A percentile compares a stretch with the other conserved stretches of the same genome.
These are phyloP conservation scores for Gracilinanus agilis DNA, from an alignment of 2,113 vertebrate genomes.

Conservation along the genomic window DNA sequence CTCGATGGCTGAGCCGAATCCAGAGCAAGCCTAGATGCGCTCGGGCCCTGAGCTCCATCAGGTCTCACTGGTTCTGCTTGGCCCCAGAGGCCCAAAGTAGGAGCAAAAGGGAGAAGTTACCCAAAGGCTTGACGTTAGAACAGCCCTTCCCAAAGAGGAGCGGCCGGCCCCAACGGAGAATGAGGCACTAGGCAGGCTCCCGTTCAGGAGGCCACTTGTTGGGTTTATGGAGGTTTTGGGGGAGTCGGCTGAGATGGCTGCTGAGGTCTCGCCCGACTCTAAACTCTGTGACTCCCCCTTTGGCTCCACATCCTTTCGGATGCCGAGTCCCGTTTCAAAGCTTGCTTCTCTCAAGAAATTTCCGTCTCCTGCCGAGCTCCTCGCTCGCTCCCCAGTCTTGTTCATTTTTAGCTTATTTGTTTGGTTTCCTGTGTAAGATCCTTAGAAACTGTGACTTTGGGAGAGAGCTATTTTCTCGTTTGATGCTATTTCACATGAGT, in stretches of 20 bases:
- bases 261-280: background rate
- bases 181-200: background rate
- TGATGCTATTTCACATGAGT: background rate
- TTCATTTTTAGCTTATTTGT: background rate
- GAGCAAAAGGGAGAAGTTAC: background rate
- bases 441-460: background rate
- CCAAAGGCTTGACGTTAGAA: no score
- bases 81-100: background rate
- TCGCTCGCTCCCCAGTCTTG: background rate
- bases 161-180: no score
- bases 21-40: no score
- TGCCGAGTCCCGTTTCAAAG: background rate
- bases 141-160: background rate
- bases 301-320: background rate
- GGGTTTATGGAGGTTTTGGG: background rate
- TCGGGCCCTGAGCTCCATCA: no score
- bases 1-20: no score
- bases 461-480: background rate
- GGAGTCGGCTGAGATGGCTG: background rate
- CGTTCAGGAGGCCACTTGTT: no score
- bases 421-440: background rate
- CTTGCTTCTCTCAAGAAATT: background rate
- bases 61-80: no score
- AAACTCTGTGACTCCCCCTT: background rate
- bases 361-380: background rate